Base-by-base conservation (phyloP, 1,140 invertebrate species). In the Araneus ventricosus region DNA sequence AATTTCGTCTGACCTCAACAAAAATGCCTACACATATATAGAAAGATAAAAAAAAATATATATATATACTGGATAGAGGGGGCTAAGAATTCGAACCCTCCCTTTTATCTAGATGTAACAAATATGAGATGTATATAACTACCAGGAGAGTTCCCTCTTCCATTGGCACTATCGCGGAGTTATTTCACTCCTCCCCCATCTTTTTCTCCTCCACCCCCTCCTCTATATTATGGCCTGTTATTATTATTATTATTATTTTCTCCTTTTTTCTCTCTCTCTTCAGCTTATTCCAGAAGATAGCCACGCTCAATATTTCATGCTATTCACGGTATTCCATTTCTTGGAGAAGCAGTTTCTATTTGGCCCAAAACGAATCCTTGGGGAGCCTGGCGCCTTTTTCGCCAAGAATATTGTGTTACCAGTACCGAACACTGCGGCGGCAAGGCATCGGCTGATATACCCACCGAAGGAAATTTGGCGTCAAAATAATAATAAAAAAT, bases 291-390 rank as follows among this genome's bases (percentile, higher is more conserved):
- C 59, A 37, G 80, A 59, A 67, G 70, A 90, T 91, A 84, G 91
- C 91, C 91, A 87, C 84, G 45, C 84, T 92, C 91, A 92, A 92
- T 92, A 92, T 92, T 92, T 92, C 91, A 92, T 92, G 91, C 91
- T 41, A 87, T 92, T 92, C 91, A 92, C 91, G 91, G 67, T 88
- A 87, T 87, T 92, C 84, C 91, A 92, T 92, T 92, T 88, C 91
- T 90, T 75, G 61, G 67, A 37, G 85, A 59, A 92, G 70, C 82
- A 61, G 84, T 92, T 92, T 92, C 91, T 88, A 92, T 92, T 92
- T 87, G 91, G 84, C 91, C 63, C 34, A 61, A 70, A 79, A 37
- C 37, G 63, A 87, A 87, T 87, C 91, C 84, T 61, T 75, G 63
- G 91, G 91, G 91, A 63, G 6, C 30, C 22, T 34, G n/a, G 22